Evolutionary conservation across 1,140 invertebrate species (phyloP).

Genomic region (Ceratina australensis): DNA sequence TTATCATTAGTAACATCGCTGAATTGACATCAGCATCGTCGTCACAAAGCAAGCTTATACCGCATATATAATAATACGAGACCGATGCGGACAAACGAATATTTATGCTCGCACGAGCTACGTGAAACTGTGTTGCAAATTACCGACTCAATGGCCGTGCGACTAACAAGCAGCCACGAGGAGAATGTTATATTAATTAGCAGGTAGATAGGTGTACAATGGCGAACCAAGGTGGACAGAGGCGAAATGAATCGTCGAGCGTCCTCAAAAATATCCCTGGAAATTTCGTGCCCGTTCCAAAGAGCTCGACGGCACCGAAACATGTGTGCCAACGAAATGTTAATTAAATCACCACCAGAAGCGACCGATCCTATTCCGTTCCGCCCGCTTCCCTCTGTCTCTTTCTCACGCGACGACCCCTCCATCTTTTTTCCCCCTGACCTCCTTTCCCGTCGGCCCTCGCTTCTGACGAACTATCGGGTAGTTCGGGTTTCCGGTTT

Average conservation of each 20-base stretch:
- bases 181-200: slow-evolving; percentile 56
- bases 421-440: background rate
- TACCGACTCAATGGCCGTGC: slow-evolving; percentile 17
- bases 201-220: slow-evolving; percentile 2
- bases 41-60: too few species aligned
- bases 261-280: slow-evolving; percentile 55
- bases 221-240: slow-evolving; percentile 10
- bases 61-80: too few species aligned
- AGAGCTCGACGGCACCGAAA: slow-evolving; percentile 17
- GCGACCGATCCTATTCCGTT: slow-evolving; percentile 2
- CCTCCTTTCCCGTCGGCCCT: too few species aligned
- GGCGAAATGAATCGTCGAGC: slow-evolving; percentile 45
- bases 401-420: too few species aligned
- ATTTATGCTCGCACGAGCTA: slow-evolving; percentile 26
- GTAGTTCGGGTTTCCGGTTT: background rate
- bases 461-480: slow-evolving; percentile 1
- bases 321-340: slow-evolving; percentile 38
- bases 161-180: slow-evolving; percentile 3
- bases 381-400: background rate
- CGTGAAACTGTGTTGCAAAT: slow-evolving; percentile 27
- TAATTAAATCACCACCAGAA: slow-evolving; percentile 51
- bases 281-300: slow-evolving; percentile 29
- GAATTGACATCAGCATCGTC: background rate
- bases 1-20: too few species aligned
- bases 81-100: slow-evolving; percentile 33